A percentile compares a stretch with the other conserved stretches of the same genome.
Conservation (phyloP, 2,797 vertebrate genomes). For the Phaenicophaeus curvirostris region DNA sequence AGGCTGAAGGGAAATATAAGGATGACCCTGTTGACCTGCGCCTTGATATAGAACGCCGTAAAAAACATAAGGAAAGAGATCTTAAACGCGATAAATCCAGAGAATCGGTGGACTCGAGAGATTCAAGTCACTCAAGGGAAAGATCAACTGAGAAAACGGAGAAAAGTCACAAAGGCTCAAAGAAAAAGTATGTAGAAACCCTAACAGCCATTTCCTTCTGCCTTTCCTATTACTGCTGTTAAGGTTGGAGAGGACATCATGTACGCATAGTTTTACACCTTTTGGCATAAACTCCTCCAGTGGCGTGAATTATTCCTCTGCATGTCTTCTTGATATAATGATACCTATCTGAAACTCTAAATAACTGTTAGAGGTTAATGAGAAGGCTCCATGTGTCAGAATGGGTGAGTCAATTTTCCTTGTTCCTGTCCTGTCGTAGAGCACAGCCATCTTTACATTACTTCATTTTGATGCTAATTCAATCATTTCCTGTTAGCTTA, state of each 20-base stretch:
- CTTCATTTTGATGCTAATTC: neutral
- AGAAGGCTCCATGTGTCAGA: slow-evolving; percentile 1
- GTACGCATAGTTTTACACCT: neutral
- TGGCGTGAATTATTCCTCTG: neutral
- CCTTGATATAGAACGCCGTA: slow-evolving; percentile 96
- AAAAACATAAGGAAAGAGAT: slow-evolving; percentile 91
- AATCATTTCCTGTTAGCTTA: neutral
- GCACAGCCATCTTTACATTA: neutral
- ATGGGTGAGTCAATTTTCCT: slow-evolving; percentile 47
- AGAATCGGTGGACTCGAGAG: slow-evolving; percentile 84
- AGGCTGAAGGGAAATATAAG: slow-evolving; percentile 89
- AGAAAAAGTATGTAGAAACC: slow-evolving; percentile 82
- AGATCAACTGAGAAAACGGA: slow-evolving; percentile 86
- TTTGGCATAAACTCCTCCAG: neutral
- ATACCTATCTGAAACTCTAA: slow-evolving; percentile 3
- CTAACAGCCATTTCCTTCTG: neutral
- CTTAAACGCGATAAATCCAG: slow-evolving; percentile 85
- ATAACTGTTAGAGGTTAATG: slow-evolving; percentile 26
- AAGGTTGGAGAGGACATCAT: neutral
- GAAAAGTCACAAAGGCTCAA: slow-evolving; percentile 87
- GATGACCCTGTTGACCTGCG: slow-evolving; percentile 92
- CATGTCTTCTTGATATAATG: neutral
- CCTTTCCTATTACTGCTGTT: neutral
- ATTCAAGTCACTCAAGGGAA: slow-evolving; percentile 85
- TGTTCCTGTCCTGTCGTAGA: neutral